Evolutionary conservation across 2,797 vertebrate species (phyloP).

Genomic region (Syndactyla subalaris): DNA sequence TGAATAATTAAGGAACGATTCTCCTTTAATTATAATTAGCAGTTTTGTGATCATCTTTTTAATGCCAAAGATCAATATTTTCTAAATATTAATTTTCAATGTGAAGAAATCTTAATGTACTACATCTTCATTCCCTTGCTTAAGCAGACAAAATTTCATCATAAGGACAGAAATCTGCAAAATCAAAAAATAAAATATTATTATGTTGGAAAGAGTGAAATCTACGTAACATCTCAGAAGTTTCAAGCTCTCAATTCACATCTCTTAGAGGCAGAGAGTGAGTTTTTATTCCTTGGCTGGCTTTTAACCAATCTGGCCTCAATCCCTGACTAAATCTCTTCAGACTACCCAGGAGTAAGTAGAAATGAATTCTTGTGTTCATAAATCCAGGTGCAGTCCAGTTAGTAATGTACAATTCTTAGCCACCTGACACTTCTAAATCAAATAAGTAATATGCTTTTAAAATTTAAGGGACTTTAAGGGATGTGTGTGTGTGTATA

Average conservation of each 20-base stretch:
- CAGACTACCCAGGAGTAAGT: background rate
- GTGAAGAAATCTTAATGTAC: background rate
- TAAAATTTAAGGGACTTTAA: background rate
- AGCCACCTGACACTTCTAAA: background rate
- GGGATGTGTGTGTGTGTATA: accelerated
- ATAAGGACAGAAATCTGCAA: background rate
- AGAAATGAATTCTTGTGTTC: background rate
- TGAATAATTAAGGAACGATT: background rate
- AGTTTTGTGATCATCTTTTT: background rate
- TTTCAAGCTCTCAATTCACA: background rate
- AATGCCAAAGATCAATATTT: background rate
- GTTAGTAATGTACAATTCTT: background rate
- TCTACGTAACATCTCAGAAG: background rate
- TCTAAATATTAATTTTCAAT: background rate
- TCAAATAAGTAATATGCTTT: background rate
- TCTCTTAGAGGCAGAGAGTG: background rate
- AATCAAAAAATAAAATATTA: background rate
- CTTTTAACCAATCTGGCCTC: background rate
- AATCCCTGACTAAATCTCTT: background rate
- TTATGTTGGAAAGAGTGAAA: background rate
- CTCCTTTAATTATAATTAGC: background rate
- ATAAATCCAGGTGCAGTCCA: background rate
- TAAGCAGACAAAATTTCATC: background rate
- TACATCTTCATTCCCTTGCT: background rate
- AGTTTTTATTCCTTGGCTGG: background rate